phyloP scores from a whole-genome alignment of 1,140 invertebrate species.

The Brachionus rotundiformis region DNA sequence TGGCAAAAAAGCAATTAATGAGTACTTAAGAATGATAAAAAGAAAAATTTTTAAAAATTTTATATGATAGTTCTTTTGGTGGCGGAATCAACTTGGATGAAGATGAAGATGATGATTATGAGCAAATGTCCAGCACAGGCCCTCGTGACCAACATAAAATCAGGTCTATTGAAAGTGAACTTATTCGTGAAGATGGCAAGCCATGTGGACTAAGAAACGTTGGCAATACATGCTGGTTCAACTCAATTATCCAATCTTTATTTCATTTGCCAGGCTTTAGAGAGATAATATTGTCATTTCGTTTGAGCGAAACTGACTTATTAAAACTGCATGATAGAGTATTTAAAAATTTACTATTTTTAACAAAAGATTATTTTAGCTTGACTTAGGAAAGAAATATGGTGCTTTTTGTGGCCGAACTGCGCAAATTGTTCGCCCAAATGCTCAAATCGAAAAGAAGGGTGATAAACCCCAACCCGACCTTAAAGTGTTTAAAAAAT shows the following conservation, averaged over 20 bases:
- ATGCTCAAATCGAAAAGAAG: constrained; percentile 65
- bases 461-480: constrained; percentile 66
- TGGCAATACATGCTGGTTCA: constrained; percentile 69
- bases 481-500: constrained; percentile 56
- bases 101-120: constrained; percentile 44
- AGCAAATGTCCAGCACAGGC: background rate
- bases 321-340: constrained; percentile 13
- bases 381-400: constrained; percentile 59
- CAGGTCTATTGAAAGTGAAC: background rate
- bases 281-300: constrained; percentile 65
- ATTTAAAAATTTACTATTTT: background rate
- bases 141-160: background rate
- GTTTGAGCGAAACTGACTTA: constrained; percentile 2
- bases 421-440: constrained; percentile 65
- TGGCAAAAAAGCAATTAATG: background rate
- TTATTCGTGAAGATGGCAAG: constrained; percentile 59
- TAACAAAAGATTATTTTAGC: background rate
- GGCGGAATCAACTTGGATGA: constrained; percentile 10
- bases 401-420: constrained; percentile 63
- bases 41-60: background rate
- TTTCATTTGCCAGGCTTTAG: constrained; percentile 59
- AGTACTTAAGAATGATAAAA: background rate
- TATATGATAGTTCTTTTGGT: background rate
- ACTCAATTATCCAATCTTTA: constrained; percentile 65
- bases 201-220: constrained; percentile 68